Conservation (phyloP, 2,888 invertebrate genomes). For the Gastrophysa polygoni region DNA sequence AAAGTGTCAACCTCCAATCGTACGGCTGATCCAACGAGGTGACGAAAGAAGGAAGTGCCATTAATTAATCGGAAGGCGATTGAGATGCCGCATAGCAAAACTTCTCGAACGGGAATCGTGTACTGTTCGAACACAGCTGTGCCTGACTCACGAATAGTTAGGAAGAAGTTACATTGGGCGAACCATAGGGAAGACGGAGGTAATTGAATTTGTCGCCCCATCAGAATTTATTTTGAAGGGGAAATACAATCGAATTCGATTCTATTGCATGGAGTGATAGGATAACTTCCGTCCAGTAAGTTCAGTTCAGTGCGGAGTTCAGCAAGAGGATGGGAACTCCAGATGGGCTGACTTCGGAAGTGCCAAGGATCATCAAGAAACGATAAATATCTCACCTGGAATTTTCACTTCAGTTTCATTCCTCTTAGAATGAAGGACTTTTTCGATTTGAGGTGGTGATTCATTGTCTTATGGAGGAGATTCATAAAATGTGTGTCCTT, state of each 20-base stretch:
- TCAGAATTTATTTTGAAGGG: slow-evolving; percentile 7
- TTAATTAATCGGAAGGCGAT: not conserved
- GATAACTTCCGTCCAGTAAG: too few species aligned
- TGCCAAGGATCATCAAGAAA: too few species aligned
- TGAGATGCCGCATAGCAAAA: not conserved
- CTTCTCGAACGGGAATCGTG: slow-evolving; percentile 13
- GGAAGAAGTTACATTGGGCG: slow-evolving; percentile 7
- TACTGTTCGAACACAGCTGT: slow-evolving; percentile 10
- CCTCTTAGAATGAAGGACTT: too few species aligned
- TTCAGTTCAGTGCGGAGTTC: too few species aligned
- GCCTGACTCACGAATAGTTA: slow-evolving; percentile 11
- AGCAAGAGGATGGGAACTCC: too few species aligned
- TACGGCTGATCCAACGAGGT: not conserved
- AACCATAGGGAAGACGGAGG: not conserved
- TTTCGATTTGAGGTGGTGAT: too few species aligned
- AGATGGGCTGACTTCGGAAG: too few species aligned
- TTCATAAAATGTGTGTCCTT: too few species aligned
- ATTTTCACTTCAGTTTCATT: too few species aligned
- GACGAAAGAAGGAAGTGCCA: not conserved
- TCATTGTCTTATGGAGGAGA: too few species aligned
- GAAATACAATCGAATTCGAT: not conserved
- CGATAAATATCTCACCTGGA: too few species aligned
- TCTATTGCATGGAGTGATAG: not conserved
- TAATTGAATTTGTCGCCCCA: slow-evolving; percentile 11
- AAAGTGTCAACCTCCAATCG: not conserved